Base-by-base conservation (phyloP, 2,888 invertebrate genomes). In the Apamea monoglypha region DNA sequence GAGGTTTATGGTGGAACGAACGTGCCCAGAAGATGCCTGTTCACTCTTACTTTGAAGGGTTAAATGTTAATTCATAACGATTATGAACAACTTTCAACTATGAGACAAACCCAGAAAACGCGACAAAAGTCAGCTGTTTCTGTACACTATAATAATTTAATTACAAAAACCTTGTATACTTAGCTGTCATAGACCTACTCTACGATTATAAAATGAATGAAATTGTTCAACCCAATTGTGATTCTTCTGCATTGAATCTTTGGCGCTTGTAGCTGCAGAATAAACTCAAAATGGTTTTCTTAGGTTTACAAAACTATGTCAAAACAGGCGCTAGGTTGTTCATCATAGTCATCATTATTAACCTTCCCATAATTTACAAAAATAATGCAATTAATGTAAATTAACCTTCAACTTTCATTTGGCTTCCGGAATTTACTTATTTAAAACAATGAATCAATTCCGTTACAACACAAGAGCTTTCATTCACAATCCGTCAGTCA, bases 401-500 rank as follows among this genome's bases (percentile, higher is more conserved):
- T 63, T 12, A 40, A 63, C 4, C 10, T 8, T 36, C 66, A 47
- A 2, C 56, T 4, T 36, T 6, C 3, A 69, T 59, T 63, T 83
- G 16, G 10, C 25, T n/a, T 32, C 21, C 16, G 10, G 14, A n/a
- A 56, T 81, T 61, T 47, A 66, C n/a, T 70, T 16, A 70, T 21
- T 40, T 21, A 76, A 69, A 72, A 75, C 53, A 76, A 81, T 69
- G 69, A 64, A 79, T 76, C 59, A 79, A 69, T 69, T 76, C 85
- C 50, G 68, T 76, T 69, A 61, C 25, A 74, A 79, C 74, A 77
- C 47, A 71, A 63, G 66, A 70, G 80, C 76, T 72, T 84, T 81
- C 76, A 83, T 81, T 87, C 85, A 78, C 76, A 77, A 82, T 77
- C 73, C 81, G 81, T 85, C 84, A 50, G 68, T 81, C 87, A 81